These are phyloP conservation scores for Sebastes trivittatus DNA, from an alignment of 2,797 vertebrate genomes.

Conservation along the genomic window DNA sequence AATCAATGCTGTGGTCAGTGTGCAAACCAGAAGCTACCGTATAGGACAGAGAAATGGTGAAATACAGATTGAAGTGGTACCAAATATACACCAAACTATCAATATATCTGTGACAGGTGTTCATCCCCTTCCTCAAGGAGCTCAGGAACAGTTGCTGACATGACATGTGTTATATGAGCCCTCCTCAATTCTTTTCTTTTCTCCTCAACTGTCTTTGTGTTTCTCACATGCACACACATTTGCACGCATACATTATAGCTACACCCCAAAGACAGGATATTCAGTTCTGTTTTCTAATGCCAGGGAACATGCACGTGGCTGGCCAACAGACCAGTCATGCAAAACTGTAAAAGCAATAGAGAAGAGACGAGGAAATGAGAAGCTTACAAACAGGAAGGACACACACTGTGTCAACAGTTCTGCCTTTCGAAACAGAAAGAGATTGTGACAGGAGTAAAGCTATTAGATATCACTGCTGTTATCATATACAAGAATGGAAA, in stretches of 20 bases:
- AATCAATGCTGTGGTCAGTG: conserved; percentile 9
- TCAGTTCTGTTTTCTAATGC: conserved; percentile 11
- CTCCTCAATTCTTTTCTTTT: neutral
- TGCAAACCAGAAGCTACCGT: conserved; percentile 3
- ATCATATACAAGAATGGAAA: neutral
- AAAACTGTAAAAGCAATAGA: neutral
- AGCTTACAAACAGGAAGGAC: neutral
- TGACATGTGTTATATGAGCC: neutral
- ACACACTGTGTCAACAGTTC: neutral
- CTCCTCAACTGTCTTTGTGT: neutral
- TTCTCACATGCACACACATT: neutral
- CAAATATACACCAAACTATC: neutral
- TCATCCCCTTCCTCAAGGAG: neutral
- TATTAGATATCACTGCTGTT: neutral
- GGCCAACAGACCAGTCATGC: neutral
- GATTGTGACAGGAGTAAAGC: neutral
- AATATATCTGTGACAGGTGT: neutral
- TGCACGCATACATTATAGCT: neutral
- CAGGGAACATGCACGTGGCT: neutral
- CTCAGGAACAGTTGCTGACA: neutral
- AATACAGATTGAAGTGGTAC: neutral
- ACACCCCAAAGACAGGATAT: neutral
- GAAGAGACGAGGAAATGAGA: conserved; percentile 11
- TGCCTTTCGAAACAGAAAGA: neutral
- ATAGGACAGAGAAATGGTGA: neutral